Evolutionary conservation across 1,140 invertebrate genomes (phyloP).

Genomic region (Brachionus paranguensis): DNA sequence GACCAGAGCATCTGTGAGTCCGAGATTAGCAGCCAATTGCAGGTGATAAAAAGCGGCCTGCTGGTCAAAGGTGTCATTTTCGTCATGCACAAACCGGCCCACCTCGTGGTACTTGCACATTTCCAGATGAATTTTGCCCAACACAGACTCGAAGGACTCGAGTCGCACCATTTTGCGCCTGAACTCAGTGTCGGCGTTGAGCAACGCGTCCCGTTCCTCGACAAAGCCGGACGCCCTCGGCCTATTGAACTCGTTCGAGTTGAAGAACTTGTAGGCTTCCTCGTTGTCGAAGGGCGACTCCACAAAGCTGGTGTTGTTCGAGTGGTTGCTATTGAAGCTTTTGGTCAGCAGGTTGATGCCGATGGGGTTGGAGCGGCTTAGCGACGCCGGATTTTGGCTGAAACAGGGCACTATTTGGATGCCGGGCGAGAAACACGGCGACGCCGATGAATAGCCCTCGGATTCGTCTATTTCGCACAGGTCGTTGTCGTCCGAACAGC

Average conservation of each 20-base stretch:
- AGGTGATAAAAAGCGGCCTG: slow-evolving; percentile 58
- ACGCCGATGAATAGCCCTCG: slow-evolving; percentile 32
- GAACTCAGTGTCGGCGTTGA: slow-evolving; percentile 59
- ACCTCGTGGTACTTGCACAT: slow-evolving; percentile 62
- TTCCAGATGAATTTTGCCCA: slow-evolving; percentile 60
- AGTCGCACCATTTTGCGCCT: slow-evolving; percentile 58
- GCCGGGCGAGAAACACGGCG: not conserved
- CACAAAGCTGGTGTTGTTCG: slow-evolving; percentile 16
- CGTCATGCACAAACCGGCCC: slow-evolving; percentile 55
- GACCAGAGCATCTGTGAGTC: slow-evolving; percentile 53
- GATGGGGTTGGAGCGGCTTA: not conserved
- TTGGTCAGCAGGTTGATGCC: not conserved
- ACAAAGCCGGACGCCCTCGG: slow-evolving; percentile 44
- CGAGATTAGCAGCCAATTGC: slow-evolving; percentile 57
- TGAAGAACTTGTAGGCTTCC: not conserved
- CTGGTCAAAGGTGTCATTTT: slow-evolving; percentile 58
- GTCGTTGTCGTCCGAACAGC: slow-evolving; percentile 12
- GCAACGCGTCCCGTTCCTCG: slow-evolving; percentile 59
- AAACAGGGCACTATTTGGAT: slow-evolving; percentile 19
- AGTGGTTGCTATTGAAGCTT: not conserved
- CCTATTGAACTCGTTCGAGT: slow-evolving; percentile 39
- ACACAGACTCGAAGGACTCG: slow-evolving; percentile 47
- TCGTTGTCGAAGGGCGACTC: slow-evolving; percentile 8
- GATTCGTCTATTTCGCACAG: slow-evolving; percentile 4
- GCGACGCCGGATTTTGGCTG: not conserved